phyloP scores from a whole-genome alignment of 2,113 vertebrate genomes.

The Hemiprocne comata region DNA sequence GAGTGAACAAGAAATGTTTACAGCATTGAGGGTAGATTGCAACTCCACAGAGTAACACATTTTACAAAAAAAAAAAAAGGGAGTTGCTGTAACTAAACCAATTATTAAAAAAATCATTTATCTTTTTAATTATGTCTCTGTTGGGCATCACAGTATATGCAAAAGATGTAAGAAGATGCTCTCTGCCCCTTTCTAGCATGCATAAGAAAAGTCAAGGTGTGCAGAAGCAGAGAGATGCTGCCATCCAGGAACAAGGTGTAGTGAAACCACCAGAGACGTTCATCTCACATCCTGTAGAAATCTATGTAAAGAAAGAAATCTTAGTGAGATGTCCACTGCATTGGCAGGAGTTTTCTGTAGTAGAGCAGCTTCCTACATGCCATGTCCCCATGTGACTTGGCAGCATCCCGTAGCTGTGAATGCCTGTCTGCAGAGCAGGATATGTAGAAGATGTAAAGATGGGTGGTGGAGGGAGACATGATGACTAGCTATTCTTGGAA shows the following conservation, averaged over 20 bases:
- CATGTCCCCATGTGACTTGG: background rate
- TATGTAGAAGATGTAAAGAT: background rate
- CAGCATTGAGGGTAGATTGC: background rate
- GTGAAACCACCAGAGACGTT: background rate
- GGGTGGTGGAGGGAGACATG: background rate
- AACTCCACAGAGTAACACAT: background rate
- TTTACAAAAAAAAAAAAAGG: background rate
- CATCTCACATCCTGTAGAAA: background rate
- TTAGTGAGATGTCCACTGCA: background rate
- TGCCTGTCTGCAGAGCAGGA: background rate
- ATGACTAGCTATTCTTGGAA: constrained; percentile 22
- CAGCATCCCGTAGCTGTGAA: constrained; percentile 15
- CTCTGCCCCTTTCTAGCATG: background rate
- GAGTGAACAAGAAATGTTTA: constrained; percentile 40
- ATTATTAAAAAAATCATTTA: no score
- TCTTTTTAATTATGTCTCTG: background rate
- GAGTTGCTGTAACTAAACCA: background rate
- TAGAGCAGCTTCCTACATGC: background rate
- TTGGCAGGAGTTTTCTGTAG: background rate
- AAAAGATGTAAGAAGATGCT: background rate
- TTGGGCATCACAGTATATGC: background rate
- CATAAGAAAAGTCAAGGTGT: background rate
- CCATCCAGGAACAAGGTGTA: background rate
- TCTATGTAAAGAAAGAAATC: background rate
- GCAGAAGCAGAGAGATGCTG: background rate